Base-by-base conservation (phyloP, 2,888 invertebrate genomes). In the Nudaria mundana region DNA sequence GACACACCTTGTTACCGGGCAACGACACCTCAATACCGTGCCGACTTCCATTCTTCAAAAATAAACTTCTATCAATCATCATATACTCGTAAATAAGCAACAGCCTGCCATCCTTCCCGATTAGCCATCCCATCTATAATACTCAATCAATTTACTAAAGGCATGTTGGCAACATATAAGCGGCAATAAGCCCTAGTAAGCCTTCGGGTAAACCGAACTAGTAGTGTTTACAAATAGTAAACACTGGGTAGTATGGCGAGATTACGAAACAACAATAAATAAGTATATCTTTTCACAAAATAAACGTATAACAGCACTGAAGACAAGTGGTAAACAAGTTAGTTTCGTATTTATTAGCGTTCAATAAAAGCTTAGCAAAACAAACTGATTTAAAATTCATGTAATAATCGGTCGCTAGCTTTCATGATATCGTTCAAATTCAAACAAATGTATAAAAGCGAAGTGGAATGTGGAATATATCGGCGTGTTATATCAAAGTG, bases 351-450 rank as follows among this genome's bases (percentile, higher is more conserved):
- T 54, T 51, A 55, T 57, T 33, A 32, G 47, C 42, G 52, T 57
- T 38, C 53, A 55, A 55, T 58, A 50, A 38, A n/a, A 52, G 43
- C 45, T 52, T 50, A 45, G 39, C 30, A 40, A 47, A 56, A 52
- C 40, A 47, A 52, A 48, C 44, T 51, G 59, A 59, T 58, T 53
- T 51, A 40, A 48, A 54, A 58, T 56, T 48, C n/a, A n/a, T n/a
- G n/a, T n/a, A n/a, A n/a, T 57, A 52, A 48, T 48, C 44, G 41
- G 18, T 22, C 23, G 36, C 14, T 24, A 24, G 29, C 26, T 46
- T 55, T 50, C 46, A 44, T 55, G 56, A 48, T 41, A 24, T 34
- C 33, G 32, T n/a, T n/a, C n/a, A n/a, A n/a, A n/a, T 48, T 48
- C 49, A 59, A 49, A 54, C 39, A 50, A 48, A 46, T 48, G 18